Conservation (phyloP, 2,888 invertebrate genomes). For the Nezara viridula region DNA sequence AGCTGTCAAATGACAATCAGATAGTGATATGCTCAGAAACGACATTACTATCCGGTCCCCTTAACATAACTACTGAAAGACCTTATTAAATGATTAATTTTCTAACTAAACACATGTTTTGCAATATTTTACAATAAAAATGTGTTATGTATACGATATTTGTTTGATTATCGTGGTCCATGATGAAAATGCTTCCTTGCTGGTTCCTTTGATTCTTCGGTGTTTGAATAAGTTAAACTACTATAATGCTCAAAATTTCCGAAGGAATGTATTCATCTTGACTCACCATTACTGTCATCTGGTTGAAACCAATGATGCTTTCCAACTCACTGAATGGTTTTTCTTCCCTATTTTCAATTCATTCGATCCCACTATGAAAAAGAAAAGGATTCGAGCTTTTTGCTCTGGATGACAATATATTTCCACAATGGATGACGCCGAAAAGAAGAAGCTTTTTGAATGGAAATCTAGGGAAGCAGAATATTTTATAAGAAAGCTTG, state of each 20-base stretch:
- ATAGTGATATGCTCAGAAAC: too few species aligned
- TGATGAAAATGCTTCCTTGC: background rate
- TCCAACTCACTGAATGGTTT: background rate
- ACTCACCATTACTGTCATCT: background rate
- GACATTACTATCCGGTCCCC: too few species aligned
- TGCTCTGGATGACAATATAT: background rate
- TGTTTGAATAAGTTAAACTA: background rate
- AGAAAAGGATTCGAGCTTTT: background rate
- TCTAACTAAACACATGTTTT: background rate
- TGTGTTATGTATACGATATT: background rate
- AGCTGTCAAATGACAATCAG: too few species aligned
- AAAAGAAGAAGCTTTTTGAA: background rate
- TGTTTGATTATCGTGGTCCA: background rate
- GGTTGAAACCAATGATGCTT: too few species aligned
- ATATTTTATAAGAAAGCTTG: constrained; percentile 24
- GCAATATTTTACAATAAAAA: background rate
- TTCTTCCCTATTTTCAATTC: background rate
- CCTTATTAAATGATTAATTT: too few species aligned
- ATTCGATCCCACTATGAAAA: background rate
- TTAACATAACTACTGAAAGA: too few species aligned
- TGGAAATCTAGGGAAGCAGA: background rate
- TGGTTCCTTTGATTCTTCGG: background rate
- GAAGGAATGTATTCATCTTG: background rate
- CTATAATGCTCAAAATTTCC: background rate
- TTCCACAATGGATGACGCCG: background rate